Evolutionary conservation across 92 coral and sea anemone genomes (phyloP).

Genomic region (Palythoa heliodiscus): DNA sequence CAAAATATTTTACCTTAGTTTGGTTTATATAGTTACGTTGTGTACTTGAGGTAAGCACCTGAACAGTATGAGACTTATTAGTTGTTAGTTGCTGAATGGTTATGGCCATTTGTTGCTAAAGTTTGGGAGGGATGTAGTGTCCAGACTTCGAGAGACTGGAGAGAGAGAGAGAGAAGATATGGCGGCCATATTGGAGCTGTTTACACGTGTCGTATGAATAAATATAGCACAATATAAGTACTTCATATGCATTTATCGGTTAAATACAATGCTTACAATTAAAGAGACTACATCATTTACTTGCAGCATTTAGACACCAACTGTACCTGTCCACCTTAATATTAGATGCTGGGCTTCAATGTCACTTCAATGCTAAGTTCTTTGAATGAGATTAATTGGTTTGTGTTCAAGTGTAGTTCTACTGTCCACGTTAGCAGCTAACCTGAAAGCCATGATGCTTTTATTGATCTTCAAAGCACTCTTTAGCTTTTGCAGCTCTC

Average conservation of each 20-base stretch:
- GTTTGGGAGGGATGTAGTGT: no score
- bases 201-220: no score
- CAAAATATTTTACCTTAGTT: no score
- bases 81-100: no score
- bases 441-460: not conserved
- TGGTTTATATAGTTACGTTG: no score
- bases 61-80: no score
- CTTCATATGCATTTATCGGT: not conserved
- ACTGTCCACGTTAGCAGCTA: not conserved
- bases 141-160: no score
- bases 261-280: slow-evolving; percentile 4
- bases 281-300: slow-evolving; percentile 13
- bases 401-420: slow-evolving; percentile 4
- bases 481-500: not conserved
- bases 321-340: slow-evolving; percentile 7
- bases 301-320: slow-evolving; percentile 17
- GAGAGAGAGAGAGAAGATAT: no score
- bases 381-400: slow-evolving; percentile 4
- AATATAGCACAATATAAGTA: no score
- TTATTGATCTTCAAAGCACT: not conserved
- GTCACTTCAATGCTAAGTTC: slow-evolving; percentile 3
- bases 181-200: no score
- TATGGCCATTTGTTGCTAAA: no score
- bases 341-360: slow-evolving; percentile 14
- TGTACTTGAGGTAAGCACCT: no score